A percentile compares a stretch with the other conserved stretches of the same genome.
phyloP scores from a whole-genome alignment of 2,113 vertebrate genomes.

The Hippocampus mohnikei region DNA sequence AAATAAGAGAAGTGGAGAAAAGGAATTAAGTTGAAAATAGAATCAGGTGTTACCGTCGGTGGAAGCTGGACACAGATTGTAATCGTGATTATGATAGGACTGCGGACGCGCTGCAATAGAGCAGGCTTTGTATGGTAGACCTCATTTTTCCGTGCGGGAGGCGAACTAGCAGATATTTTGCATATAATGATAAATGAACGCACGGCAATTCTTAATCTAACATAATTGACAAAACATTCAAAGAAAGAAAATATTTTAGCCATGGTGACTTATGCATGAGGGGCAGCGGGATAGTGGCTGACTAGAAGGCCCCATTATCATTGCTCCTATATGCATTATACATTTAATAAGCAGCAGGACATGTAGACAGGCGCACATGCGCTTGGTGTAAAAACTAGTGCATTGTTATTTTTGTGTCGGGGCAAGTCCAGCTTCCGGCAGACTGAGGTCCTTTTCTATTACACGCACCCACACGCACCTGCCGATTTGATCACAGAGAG shows the following conservation, averaged over 20 bases:
- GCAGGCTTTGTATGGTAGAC: background rate
- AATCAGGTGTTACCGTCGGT: constrained; percentile 39
- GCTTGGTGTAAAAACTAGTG: too few relatives aligned
- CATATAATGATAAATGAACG: background rate
- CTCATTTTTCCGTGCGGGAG: background rate
- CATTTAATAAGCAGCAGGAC: background rate
- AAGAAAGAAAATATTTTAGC: background rate
- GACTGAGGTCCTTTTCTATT: too few relatives aligned
- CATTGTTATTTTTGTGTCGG: too few relatives aligned
- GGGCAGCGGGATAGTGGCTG: background rate
- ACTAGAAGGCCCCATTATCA: background rate
- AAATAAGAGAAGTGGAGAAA: constrained; percentile 52
- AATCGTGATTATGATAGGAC: constrained; percentile 10
- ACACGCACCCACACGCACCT: too few relatives aligned
- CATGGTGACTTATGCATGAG: background rate
- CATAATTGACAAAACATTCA: background rate
- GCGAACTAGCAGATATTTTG: background rate
- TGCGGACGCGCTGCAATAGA: background rate
- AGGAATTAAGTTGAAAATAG: constrained; percentile 54
- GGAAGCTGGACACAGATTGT: constrained; percentile 13
- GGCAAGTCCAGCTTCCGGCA: too few relatives aligned
- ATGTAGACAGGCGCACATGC: background rate
- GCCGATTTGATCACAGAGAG: too few relatives aligned
- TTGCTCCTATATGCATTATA: background rate
- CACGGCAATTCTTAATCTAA: background rate